phyloP scores from a whole-genome alignment of 2,113 vertebrate species.

The Taurulus bubalis region DNA sequence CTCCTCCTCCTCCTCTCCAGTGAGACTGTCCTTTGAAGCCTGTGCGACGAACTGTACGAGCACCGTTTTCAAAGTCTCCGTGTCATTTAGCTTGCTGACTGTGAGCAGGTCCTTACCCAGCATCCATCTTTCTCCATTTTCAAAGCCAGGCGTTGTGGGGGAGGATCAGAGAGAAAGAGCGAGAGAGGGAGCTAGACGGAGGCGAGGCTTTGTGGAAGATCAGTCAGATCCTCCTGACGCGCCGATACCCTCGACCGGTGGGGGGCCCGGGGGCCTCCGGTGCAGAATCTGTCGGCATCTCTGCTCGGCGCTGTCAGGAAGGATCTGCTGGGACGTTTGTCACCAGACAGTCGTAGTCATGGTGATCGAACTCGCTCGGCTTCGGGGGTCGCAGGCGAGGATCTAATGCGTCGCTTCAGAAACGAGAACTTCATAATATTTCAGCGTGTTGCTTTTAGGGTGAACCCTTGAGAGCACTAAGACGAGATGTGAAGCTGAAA shows the following conservation, averaged over 20 bases:
- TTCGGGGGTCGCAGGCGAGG: not conserved
- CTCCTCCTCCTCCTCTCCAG: not conserved
- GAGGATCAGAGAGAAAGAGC: slow-evolving; percentile 48
- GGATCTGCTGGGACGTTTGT: slow-evolving; percentile 14
- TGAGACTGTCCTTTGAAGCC: slow-evolving; percentile 55
- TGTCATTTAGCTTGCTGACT: slow-evolving; percentile 62
- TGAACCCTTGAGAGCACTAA: too few relatives aligned
- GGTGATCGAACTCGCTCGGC: slow-evolving; percentile 16
- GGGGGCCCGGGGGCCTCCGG: not conserved
- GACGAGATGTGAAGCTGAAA: too few relatives aligned
- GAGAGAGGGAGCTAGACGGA: not conserved
- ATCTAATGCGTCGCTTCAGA: not conserved
- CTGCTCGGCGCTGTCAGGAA: slow-evolving; percentile 23
- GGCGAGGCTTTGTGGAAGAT: slow-evolving; percentile 41
- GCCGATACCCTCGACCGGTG: slow-evolving; percentile 15
- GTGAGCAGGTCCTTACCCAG: slow-evolving; percentile 36
- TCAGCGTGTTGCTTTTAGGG: not conserved
- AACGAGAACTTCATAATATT: not conserved
- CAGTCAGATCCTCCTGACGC: slow-evolving; percentile 49
- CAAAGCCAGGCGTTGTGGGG: slow-evolving; percentile 45
- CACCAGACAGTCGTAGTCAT: not conserved
- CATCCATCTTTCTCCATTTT: slow-evolving; percentile 38
- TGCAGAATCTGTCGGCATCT: slow-evolving; percentile 5
- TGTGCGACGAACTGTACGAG: slow-evolving; percentile 36
- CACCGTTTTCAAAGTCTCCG: slow-evolving; percentile 38